Percentiles rank a stretch among this genome's conserved stretches.
These are phyloP conservation scores for Phymanthus crucifer DNA, from an alignment of 92 coral and sea anemone genomes.

Conservation along the genomic window DNA sequence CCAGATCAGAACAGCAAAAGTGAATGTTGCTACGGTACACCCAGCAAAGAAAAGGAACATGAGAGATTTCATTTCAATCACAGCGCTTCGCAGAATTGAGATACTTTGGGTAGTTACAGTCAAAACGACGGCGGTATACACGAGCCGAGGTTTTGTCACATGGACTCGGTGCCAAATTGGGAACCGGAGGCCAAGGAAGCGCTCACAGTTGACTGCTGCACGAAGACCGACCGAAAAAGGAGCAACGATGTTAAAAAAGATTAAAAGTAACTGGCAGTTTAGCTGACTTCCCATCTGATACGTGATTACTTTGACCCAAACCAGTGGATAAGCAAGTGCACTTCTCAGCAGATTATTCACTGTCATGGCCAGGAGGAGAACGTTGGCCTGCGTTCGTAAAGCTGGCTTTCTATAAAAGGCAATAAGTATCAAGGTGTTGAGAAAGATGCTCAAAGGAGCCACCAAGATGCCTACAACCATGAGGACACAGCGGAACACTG, in stretches of 20 bases:
- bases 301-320: not conserved
- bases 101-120: not conserved
- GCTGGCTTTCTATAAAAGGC: slow-evolving; percentile 4
- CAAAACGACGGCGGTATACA: not conserved
- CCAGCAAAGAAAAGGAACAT: not conserved
- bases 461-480: not conserved
- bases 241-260: not conserved
- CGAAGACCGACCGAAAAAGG: not conserved
- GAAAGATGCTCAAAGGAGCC: not conserved
- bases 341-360: not conserved
- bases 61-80: not conserved
- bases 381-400: not conserved
- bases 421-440: not conserved
- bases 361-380: not conserved
- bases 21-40: not conserved
- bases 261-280: not conserved
- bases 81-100: not conserved
- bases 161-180: slow-evolving; percentile 8
- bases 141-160: not conserved
- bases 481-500: not conserved
- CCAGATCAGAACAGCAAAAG: slow-evolving; percentile 14
- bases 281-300: not conserved
- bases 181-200: slow-evolving; percentile 1
- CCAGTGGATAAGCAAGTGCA: not conserved
- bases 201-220: slow-evolving; percentile 11